Base-by-base conservation (phyloP, 2,113 vertebrate species). In the Oceanites oceanicus region DNA sequence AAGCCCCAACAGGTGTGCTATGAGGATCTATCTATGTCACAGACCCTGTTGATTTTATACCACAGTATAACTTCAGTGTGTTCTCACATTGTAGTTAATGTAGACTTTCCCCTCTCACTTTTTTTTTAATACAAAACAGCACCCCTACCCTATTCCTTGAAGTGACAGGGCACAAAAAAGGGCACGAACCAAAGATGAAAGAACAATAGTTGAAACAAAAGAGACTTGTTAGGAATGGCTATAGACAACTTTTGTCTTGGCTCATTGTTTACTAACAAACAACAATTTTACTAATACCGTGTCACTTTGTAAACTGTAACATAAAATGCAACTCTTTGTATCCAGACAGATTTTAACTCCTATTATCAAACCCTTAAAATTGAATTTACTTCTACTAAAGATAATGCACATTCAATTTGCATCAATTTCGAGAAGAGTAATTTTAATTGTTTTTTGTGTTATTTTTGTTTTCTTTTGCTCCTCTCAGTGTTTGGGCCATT, bases 1-100 rank as follows among this genome's bases (percentile, higher is more conserved):
- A 97, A 90, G 79, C 58, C 70, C 53, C 94, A 73, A 87, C 53
- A 90, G 76, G 91, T 75, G 7, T 68, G 12, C 76, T 78, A 2
- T 12, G 50, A 92, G 94, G 42, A 40, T 73, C 84, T 86, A 13
- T 30, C 47, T 95, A 1, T 61, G 72, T 76, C 72, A 44, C 94
- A 96, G 55, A 93, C 40, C 29, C 56, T 73, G 45, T 15, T 53
- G 72, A n/a, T 83, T 84, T 87, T 38, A 42, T 8, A 55, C 15
- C 42, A 29, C 44, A 23, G 40, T 6, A 38, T 49, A 86, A 66
- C 45, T 75, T 70, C 0, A 14, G n/a, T 21, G 53, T 11, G 4
- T 40, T 88, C 36, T 13, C n/a, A 29, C 4, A 7, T 6, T 14
- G 15, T 15, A 59, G 32, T 38, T 83, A 25, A 56, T 3, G 13